phyloP scores from a whole-genome alignment of 2,888 invertebrate genomes.

The Lobophora halterata region DNA sequence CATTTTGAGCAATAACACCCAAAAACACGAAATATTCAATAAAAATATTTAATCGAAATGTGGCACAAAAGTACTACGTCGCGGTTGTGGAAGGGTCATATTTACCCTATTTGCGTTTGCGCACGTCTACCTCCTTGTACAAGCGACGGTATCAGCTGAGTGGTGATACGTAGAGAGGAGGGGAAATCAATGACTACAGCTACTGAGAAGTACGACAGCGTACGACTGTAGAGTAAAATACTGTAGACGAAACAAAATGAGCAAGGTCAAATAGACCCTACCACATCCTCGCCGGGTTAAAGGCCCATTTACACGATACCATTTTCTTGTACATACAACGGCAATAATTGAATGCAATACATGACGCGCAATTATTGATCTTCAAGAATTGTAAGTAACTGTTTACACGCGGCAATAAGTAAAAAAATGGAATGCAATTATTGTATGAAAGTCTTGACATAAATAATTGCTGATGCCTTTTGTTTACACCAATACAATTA shows the following conservation, averaged over 20 bases:
- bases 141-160: not conserved
- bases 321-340: too few relatives aligned
- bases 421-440: too few relatives aligned
- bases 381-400: too few relatives aligned
- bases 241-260: not conserved
- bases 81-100: slow-evolving; percentile 1
- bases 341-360: too few relatives aligned
- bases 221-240: not conserved
- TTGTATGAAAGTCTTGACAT: too few relatives aligned
- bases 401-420: too few relatives aligned
- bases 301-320: too few relatives aligned
- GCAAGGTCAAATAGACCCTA: not conserved
- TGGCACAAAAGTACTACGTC: slow-evolving; percentile 3
- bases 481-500: too few relatives aligned
- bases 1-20: not conserved
- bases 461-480: too few relatives aligned
- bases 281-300: slow-evolving; percentile 2
- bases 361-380: too few relatives aligned
- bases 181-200: not conserved
- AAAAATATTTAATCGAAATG: too few relatives aligned
- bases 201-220: not conserved
- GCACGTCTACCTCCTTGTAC: not conserved
- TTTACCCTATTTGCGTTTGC: not conserved
- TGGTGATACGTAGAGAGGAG: not conserved
- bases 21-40: not conserved